A percentile compares a stretch with the other conserved stretches of the same genome.
Conservation (phyloP, 2,888 invertebrate species). For the Idaea straminata region DNA sequence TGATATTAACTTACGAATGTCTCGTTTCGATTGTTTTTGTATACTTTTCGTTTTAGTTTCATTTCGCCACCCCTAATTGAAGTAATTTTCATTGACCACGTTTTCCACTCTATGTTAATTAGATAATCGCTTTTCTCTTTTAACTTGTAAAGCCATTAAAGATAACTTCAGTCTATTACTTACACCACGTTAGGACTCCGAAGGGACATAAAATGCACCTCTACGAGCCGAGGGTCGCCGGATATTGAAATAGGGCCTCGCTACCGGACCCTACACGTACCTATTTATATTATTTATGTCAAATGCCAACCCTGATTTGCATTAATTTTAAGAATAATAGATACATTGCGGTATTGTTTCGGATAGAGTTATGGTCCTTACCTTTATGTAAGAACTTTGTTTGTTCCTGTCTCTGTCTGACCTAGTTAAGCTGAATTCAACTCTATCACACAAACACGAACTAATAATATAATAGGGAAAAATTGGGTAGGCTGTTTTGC, state of each 20-base stretch:
- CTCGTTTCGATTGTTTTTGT: too few species aligned
- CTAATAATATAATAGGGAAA: too few species aligned
- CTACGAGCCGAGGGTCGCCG: constrained; percentile 24
- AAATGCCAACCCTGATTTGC: constrained; percentile 24
- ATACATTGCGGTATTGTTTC: not conserved
- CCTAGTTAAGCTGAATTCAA: not conserved
- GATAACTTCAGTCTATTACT: constrained; percentile 27
- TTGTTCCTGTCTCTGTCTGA: not conserved
- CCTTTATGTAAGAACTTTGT: not conserved
- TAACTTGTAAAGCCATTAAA: not conserved
- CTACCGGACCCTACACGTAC: constrained; percentile 14
- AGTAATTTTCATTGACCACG: not conserved
- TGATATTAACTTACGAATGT: too few species aligned
- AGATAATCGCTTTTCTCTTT: not conserved
- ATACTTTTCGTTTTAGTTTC: too few species aligned
- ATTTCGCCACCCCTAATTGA: not conserved
- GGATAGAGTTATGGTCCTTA: not conserved
- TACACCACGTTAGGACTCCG: constrained; percentile 25
- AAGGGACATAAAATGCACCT: constrained; percentile 29
- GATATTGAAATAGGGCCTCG: constrained; percentile 32
- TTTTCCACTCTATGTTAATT: not conserved
- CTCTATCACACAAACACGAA: not conserved
- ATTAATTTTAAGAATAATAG: constrained; percentile 20
- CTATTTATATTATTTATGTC: constrained; percentile 30
- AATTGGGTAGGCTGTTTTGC: too few species aligned